Evolutionary conservation across 2,113 vertebrate genomes (phyloP), one percentile per base, ranked within the genome.

Genomic region (Oreochromis spilurus): DNA sequence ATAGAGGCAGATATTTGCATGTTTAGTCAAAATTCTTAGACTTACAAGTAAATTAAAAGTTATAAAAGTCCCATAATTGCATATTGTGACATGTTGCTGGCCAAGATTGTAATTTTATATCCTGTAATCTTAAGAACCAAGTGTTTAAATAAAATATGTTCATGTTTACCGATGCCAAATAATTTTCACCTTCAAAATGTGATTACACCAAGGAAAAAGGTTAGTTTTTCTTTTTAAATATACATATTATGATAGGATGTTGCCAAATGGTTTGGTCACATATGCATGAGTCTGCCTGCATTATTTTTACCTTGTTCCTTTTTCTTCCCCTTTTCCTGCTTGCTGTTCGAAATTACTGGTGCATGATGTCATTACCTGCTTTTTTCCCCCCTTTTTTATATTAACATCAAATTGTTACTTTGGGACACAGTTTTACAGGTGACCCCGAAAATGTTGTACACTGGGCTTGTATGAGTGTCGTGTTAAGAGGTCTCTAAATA

Each of bases 401-500:
- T 58, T 19, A 60, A 21, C 21, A 79, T 43, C 13, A 70, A 45
- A 4, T 70, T 55, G 62, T 93, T 83, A 85, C 79, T 90, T 90
- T 81, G 60, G 79, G 83, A 89, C 4, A 85, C 62, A 31, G 53
- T 86, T 95, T 94, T 77, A 85, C 93, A 89, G 67, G 87, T 89
- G 84, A 85, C 79, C 82, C 86, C 55, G 14, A 80, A 84, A 87
- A 88, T 84, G 80, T 86, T 91, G 91, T 94, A 84, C 77, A 93
- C 91, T 92, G 85, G 48, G 80, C 29, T 87, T 90, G 89, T 91
- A 90, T 95, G 91, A 94, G 91, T 94, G 93, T 95, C 82, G 83
- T 94, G 83, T 95, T 95, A 85, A 38, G 40, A 91, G 85, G 86
- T 88, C 79, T 90, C 90, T 93, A 67, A 96, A 97, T 96, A 95